These are phyloP conservation scores for Hemiprocne comata DNA, from an alignment of 2,113 vertebrate species.

Conservation along the genomic window DNA sequence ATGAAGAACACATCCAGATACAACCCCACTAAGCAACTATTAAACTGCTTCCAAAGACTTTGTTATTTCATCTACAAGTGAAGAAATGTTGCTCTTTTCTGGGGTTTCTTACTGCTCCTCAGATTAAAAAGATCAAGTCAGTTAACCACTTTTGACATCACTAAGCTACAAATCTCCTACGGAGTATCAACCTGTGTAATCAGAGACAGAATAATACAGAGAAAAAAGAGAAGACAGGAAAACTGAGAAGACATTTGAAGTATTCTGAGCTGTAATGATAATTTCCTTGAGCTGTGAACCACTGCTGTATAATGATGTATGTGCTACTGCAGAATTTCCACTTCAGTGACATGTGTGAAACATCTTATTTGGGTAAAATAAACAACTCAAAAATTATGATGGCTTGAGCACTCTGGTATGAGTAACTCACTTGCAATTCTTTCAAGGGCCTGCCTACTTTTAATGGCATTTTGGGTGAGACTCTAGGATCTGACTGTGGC, in stretches of 20 bases:
- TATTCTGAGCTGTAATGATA: not conserved
- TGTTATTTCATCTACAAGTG: not conserved
- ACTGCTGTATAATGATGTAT: not conserved
- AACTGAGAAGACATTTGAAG: not conserved
- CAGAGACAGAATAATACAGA: not conserved
- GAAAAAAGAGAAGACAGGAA: not conserved
- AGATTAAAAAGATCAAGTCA: not conserved
- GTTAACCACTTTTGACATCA: not conserved
- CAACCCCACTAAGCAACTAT: not conserved
- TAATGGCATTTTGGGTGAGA: not conserved
- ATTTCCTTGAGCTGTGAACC: not conserved
- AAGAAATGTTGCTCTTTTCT: not conserved
- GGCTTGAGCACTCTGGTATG: not conserved
- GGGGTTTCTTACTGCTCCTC: not conserved
- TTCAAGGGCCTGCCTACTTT: not conserved
- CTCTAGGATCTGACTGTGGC: not conserved
- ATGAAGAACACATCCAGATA: not conserved
- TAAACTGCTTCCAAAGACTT: not conserved
- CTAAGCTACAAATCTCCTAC: not conserved
- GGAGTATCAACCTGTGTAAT: not conserved
- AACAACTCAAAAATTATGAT: not conserved
- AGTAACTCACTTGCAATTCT: not conserved
- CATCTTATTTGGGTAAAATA: not conserved
- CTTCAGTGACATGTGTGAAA: not conserved
- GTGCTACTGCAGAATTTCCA: not conserved